Percentiles rank a stretch among this genome's conserved stretches.
Conservation (phyloP, 2,113 vertebrate species). For the Sapajus apella region DNA sequence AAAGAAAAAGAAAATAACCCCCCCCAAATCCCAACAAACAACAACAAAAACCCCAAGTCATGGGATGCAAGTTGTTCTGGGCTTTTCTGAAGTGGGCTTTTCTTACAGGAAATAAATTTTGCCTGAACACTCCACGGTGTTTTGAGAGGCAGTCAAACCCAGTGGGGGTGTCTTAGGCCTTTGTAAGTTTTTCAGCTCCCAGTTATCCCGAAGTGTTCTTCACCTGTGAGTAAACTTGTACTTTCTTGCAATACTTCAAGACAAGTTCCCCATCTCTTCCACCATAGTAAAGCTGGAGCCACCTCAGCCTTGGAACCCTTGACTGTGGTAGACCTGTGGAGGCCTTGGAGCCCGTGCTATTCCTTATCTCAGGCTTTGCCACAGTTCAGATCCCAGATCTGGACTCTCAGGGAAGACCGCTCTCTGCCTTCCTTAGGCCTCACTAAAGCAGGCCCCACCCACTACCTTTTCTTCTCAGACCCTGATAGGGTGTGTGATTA, state of each 20-base stretch:
- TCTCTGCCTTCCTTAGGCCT: background rate
- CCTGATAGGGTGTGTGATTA: conserved; percentile 46
- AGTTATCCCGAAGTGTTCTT: background rate
- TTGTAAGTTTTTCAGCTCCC: background rate
- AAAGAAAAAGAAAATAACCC: too few relatives aligned
- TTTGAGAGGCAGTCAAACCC: background rate
- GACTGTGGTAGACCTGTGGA: background rate
- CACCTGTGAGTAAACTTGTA: background rate
- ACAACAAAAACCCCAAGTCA: background rate
- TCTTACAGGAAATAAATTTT: background rate
- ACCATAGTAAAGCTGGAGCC: background rate
- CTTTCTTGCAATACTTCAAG: background rate
- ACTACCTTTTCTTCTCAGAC: conserved; percentile 47
- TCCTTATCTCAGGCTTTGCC: background rate
- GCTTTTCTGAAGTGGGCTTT: background rate
- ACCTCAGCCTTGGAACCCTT: background rate
- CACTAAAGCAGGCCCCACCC: conserved; percentile 57
- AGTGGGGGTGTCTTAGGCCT: background rate
- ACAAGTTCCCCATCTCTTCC: background rate
- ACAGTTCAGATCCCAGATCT: background rate
- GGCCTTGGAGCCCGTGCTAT: accelerated
- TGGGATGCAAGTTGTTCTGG: background rate
- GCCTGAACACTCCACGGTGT: background rate
- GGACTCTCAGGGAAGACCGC: background rate
- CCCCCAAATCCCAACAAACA: too few relatives aligned